Evolutionary conservation across 2,888 invertebrate species (phyloP).

Genomic region (Sceliomorpha sp.): DNA sequence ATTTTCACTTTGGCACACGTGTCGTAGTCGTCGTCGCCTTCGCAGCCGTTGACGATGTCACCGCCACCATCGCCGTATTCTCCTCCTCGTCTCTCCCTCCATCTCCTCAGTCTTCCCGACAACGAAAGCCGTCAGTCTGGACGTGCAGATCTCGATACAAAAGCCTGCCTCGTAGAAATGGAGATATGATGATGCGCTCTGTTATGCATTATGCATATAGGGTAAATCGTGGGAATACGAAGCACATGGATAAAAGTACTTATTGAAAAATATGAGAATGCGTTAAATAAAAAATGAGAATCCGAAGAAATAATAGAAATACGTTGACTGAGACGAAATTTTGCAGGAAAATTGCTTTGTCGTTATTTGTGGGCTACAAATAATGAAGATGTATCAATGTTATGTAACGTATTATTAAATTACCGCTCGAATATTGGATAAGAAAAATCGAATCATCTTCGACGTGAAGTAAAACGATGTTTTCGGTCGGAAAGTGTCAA

Average conservation of each 20-base stretch:
- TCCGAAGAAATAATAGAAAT: conserved; percentile 40
- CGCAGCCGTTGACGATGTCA: conserved; percentile 61
- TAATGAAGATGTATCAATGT: too few species aligned
- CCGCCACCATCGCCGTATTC: conserved; percentile 40
- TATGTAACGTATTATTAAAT: too few species aligned
- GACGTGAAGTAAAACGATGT: too few species aligned
- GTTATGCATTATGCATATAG: conserved; percentile 75
- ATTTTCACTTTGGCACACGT: conserved; percentile 80
- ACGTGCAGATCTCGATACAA: conserved; percentile 67
- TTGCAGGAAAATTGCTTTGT: too few species aligned
- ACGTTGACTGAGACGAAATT: too few species aligned
- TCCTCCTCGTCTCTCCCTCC: conserved; percentile 38
- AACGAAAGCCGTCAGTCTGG: conserved; percentile 41
- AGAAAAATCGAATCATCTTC: too few species aligned
- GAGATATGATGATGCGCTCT: conserved; percentile 79
- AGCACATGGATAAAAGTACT: conserved; percentile 61
- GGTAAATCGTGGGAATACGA: conserved; percentile 60
- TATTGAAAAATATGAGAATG: conserved; percentile 60
- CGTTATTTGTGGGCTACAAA: too few species aligned
- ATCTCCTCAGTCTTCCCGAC: conserved; percentile 24
- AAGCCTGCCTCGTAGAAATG: conserved; percentile 71
- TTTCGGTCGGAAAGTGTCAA: not conserved
- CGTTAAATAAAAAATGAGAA: conserved; percentile 23
- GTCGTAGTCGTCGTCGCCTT: conserved; percentile 73
- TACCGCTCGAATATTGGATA: too few species aligned